Evolutionary conservation across 2,113 vertebrate genomes (phyloP), one percentile per base, ranked within the genome.

Genomic region (Romanogobio albipinnatus): DNA sequence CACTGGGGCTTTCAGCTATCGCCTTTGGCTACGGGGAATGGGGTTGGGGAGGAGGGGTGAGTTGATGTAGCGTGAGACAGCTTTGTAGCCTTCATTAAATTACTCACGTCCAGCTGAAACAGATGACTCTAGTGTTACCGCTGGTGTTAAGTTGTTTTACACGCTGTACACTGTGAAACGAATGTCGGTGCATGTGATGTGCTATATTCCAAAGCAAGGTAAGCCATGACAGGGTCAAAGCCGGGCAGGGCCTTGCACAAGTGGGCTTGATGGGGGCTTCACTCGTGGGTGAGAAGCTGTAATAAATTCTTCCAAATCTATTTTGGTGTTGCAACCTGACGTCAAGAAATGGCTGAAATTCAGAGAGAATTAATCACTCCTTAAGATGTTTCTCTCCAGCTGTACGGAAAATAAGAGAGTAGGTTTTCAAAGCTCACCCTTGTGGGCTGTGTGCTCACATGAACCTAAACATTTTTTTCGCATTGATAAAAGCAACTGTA

Each of bases 351-450:
- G 78, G 83, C 86, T 64, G 36, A 33, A 22, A 10, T 75, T 82
- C 86, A 89, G 84, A 79, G 61, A 43, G 62, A 71, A 87, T 86
- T 82, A 90, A 68, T 90, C 88, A 87, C 79, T 9, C 13, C 77
- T 68, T 51, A 33, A 64, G 83, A 87, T 80, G 70, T 76, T 84
- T 6, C 13, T 62, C 53, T 61, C 47, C 58, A 66, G 29, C 36
- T 61, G 62, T 33, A 82, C 47, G 39, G 47, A 4, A 68, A 76
- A 56, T 51, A 26, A 71, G 14, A 75, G 14, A 53, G 47, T 29
- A 76, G 47, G 76, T 78, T 88, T 58, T 80, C n/a, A 61, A 74
- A 76, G 84, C 81, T 76, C 71, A 80, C 14, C 53, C 70, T 24
- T 71, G 24, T 56, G 76, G 81, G 49, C 39, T 70, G 66, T 43